Evolutionary conservation across 2,113 vertebrate genomes (phyloP), one percentile per base, ranked within the genome.

Genomic region (Leptosomus discolor): DNA sequence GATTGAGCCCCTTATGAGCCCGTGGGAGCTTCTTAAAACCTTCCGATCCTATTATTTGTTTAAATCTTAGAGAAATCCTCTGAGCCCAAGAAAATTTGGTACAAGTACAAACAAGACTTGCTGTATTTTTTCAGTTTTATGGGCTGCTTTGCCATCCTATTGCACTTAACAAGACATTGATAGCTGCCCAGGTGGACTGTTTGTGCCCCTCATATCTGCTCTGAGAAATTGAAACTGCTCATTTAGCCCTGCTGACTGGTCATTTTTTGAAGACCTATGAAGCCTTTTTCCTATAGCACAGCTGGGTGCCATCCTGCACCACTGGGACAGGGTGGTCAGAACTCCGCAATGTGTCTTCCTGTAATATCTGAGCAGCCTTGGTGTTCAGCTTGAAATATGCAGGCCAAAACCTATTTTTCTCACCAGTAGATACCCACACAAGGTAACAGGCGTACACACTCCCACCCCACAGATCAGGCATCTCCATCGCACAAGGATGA

Each of bases 31-130:
- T 90, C 85, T 90, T 85, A 70, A 88, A 96, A n/a, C 54, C 48
- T n/a, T 91, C 65, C 88, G 74, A 93, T 88, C 85, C 79, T 88
- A 36, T 78, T 93, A 80, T 81, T 94, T 96, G 85, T 88, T 93
- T 69, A 92, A 94, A 75, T 86, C 68, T 83, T 63, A 68, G 54
- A 67, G 46, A 86, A 95, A 86, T 74, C 46, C 70, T 92, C 91
- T 84, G 79, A 91, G 64, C 51, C 56, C 57, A 20, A 30, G 60
- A 95, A 77, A 84, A 81, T n/a, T 73, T 70, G 46, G 30, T 86
- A 32, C 51, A 70, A 74, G 68, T 46, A 60, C 0, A 9, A 84
- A 61, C 86, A 93, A 53, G 68, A 84, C 60, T 67, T 48, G 43
- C 53, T 70, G n/a, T 48, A 26, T n/a, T 75, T 64, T 73, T 80